A percentile compares a stretch with the other conserved stretches of the same genome.
Conservation (phyloP, 2,888 invertebrate genomes). For the Acronicta aceris region DNA sequence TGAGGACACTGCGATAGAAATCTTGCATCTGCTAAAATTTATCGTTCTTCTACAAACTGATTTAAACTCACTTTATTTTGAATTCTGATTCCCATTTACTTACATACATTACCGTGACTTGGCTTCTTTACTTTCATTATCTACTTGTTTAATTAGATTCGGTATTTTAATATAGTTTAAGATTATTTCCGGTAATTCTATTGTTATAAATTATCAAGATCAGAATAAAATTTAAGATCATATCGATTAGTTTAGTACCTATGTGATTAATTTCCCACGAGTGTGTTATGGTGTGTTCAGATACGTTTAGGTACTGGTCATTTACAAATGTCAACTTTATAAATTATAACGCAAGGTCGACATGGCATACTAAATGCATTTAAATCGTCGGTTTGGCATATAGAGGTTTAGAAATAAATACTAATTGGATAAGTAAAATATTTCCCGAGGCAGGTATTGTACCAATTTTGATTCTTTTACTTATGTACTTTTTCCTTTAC, state of each 20-base stretch:
- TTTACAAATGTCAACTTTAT: slow-evolving; percentile 16
- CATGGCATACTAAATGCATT: slow-evolving; percentile 20
- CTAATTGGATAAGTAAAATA: not conserved
- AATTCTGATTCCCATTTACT: no score
- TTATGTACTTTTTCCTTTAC: slow-evolving; percentile 2
- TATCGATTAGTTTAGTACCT: not conserved
- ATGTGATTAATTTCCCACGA: slow-evolving; percentile 6
- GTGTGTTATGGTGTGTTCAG: not conserved
- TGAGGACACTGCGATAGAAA: no score
- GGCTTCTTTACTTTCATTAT: not conserved
- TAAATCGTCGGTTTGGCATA: slow-evolving; percentile 11
- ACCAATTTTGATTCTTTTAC: not conserved
- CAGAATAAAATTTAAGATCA: not conserved
- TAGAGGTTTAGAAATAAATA: no score
- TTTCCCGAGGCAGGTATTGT: not conserved
- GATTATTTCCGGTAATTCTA: slow-evolving; percentile 12
- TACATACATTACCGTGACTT: not conserved
- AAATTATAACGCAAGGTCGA: slow-evolving; percentile 21
- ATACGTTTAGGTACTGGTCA: not conserved
- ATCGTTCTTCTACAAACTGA: no score
- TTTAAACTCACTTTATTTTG: no score
- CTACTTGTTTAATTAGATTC: not conserved
- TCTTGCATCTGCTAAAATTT: no score
- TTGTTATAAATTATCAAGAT: not conserved
- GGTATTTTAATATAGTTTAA: slow-evolving; percentile 5